phyloP scores from a whole-genome alignment of 2,113 vertebrate species.

The Elaphurus davidianus region DNA sequence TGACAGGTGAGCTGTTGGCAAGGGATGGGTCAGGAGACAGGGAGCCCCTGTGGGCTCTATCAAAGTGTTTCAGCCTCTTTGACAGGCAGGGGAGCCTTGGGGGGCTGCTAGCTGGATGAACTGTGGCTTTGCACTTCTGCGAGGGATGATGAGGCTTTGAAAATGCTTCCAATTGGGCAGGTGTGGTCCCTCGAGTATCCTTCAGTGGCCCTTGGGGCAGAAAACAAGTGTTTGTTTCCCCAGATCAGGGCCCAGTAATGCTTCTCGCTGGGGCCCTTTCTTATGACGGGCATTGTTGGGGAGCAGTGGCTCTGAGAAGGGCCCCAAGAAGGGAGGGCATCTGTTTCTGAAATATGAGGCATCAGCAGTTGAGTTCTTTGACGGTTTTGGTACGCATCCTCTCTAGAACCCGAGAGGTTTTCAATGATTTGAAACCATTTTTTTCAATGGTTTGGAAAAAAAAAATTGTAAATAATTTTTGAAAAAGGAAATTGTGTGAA shows the following conservation, averaged over 20 bases:
- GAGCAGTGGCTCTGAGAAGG: not conserved
- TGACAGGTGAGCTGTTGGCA: not conserved
- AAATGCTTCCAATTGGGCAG: not conserved
- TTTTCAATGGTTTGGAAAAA: not conserved
- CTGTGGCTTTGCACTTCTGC: not conserved
- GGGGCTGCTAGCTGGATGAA: not conserved
- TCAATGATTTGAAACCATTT: not conserved
- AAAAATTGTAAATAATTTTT: not conserved
- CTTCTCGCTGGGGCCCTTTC: not conserved
- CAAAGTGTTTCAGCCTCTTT: not conserved
- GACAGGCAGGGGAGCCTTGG: not conserved
- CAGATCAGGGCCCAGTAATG: not conserved
- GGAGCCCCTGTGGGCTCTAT: not conserved
- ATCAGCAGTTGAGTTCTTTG: not conserved
- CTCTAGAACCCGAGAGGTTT: not conserved
- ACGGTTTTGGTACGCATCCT: not conserved
- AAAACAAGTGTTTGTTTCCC: not conserved
- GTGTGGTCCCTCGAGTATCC: not conserved
- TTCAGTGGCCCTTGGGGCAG: not conserved
- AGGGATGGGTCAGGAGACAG: not conserved
- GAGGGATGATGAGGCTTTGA: not conserved
- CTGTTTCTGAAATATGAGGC: not conserved
- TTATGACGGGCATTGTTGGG: not conserved
- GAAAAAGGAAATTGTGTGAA: not conserved
- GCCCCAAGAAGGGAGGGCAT: not conserved